phyloP scores from a whole-genome alignment of 2,888 invertebrate species.

The Lepidocyrtoides sp. region DNA sequence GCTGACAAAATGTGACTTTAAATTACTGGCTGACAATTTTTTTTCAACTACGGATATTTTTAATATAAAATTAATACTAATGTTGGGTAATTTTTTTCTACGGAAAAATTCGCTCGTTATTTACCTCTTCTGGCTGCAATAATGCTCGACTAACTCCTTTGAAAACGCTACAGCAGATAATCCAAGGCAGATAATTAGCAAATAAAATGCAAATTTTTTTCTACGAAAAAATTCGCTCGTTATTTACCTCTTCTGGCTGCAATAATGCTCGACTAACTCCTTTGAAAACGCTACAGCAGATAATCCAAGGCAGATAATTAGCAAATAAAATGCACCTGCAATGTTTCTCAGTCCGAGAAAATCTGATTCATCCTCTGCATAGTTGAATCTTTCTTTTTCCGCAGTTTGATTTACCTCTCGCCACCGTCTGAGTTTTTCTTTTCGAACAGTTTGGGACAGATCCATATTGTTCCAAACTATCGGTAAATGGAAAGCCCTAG shows the following conservation, averaged over 20 bases:
- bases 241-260: too few relatives aligned
- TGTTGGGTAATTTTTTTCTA: too few relatives aligned
- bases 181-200: conserved; percentile 50
- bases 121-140: too few relatives aligned
- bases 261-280: too few relatives aligned
- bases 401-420: conserved; percentile 74
- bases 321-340: conserved; percentile 72
- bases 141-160: too few relatives aligned
- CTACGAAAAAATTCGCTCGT: too few relatives aligned
- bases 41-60: too few relatives aligned
- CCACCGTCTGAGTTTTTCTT: conserved; percentile 80
- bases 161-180: conserved; percentile 32
- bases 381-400: conserved; percentile 68
- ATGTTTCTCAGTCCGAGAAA: conserved; percentile 81
- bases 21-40: too few relatives aligned
- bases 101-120: too few relatives aligned
- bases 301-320: conserved; percentile 46
- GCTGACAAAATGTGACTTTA: too few relatives aligned
- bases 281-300: conserved; percentile 31
- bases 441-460: conserved; percentile 78
- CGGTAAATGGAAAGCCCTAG: conserved; percentile 72
- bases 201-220: conserved; percentile 67
- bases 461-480: conserved; percentile 78
- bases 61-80: too few relatives aligned
- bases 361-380: conserved; percentile 36